Evolutionary conservation across 2,797 vertebrate species (phyloP).

Genomic region (Chelidonichthys spinosus): DNA sequence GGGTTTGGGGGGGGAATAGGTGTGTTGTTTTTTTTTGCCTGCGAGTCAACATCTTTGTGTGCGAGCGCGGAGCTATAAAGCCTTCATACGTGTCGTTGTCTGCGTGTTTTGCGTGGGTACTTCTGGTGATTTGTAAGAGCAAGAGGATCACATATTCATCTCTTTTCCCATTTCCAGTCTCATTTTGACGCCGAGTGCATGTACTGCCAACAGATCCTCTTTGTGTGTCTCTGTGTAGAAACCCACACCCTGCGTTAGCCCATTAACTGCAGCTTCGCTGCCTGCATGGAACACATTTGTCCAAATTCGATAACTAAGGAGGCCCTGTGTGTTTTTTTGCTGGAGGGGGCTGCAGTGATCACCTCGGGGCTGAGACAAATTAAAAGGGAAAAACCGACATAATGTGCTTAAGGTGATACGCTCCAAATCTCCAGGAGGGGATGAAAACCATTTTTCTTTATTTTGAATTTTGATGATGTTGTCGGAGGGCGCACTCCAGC

Average conservation of each 20-base stretch:
- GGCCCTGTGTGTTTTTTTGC: constrained; percentile 23
- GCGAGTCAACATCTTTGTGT: constrained; percentile 4
- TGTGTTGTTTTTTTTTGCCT: constrained; percentile 29
- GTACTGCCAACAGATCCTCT: constrained; percentile 61
- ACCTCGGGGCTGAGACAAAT: constrained; percentile 16
- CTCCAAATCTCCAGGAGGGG: background rate
- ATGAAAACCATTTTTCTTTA: background rate
- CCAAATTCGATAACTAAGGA: constrained; percentile 40
- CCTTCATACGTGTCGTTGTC: constrained; percentile 51
- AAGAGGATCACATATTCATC: constrained; percentile 68
- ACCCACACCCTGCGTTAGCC: constrained; percentile 46
- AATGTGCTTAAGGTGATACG: background rate
- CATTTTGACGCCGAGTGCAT: constrained; percentile 57
- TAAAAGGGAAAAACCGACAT: background rate
- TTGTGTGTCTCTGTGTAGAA: constrained; percentile 68
- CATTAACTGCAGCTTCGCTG: constrained; percentile 51
- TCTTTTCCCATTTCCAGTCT: constrained; percentile 51
- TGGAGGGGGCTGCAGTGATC: constrained; percentile 6
- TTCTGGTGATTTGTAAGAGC: constrained; percentile 65
- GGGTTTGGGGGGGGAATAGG: constrained; percentile 11
- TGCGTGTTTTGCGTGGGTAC: constrained; percentile 58
- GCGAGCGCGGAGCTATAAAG: constrained; percentile 32
- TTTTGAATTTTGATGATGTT: background rate
- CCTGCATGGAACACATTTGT: constrained; percentile 50
- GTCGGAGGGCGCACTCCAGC: background rate